Evolutionary conservation across 2,797 vertebrate genomes (phyloP), one percentile per base, ranked within the genome.

Genomic region (Distichodus sexfasciatus): DNA sequence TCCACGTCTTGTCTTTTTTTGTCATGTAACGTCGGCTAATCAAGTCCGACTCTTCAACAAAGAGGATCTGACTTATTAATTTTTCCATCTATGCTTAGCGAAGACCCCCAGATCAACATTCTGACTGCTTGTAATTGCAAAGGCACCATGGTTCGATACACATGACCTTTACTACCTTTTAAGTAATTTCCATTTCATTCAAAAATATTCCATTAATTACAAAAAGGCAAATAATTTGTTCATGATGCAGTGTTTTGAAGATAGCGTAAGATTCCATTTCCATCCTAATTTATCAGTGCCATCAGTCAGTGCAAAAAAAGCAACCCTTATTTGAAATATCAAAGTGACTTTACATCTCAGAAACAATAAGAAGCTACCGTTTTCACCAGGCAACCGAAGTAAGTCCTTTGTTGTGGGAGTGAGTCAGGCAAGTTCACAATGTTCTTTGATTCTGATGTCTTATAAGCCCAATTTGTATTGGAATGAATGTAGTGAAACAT

Each of bases 91-190:
- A 78, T 79, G 87, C 77, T 77, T 75, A 76, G 80, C 80, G 74
- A 74, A 78, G 78, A n/a, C 71, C 82, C 75, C 76, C 77, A 77
- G 78, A 81, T 83, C 83, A 84, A 79, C 79, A 81, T 79, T 79
- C 66, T 76, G 81, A 76, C 74, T 76, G 76, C 67, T 69, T 72
- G 87, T 92, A 91, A 92, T 92, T 92, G 89, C 85, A 23, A 82
- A 86, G 89, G 82, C 85, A 85, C 86, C 87, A 88, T 79, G 89
- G 87, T 90, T 88, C 81, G 89, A 89, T 90, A 87, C 88, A 83
- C 88, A 87, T 87, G 89, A 92, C 90, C 91, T 91, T 89, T 85
- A 85, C 83, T 84, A 90, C 90, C 89, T 89, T 86, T 88, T 90
- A 90, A 89, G 84, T 83, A 81, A 89, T 92, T 91, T 91, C 82